Evolutionary conservation across 2,113 vertebrate species (phyloP), one percentile per base, ranked within the genome.

Genomic region (Etia nguti): DNA sequence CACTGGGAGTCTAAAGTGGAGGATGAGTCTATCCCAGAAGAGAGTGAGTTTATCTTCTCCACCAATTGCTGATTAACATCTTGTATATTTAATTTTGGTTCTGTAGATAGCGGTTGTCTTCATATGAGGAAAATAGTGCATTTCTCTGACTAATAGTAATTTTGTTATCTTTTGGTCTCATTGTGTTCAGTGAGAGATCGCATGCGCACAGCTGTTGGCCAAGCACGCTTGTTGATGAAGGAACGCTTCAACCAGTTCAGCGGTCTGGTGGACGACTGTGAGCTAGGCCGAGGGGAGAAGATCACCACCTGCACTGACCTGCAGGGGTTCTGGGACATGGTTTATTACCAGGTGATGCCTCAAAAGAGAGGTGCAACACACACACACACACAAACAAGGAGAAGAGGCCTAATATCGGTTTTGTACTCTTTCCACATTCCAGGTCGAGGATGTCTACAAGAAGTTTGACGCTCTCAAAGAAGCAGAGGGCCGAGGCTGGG

Each of bases 271-370:
- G 97, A 99, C n/a, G 97, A 99, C 9, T 99, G 98, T 50, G 97
- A 99, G 43, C 96, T 99, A 38, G 95, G 96, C 68, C 88, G 89
- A 4, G 98, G 98, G 10, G 97, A 98, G 92, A 99, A 97, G 89
- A 92, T 98, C 92, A 99, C 97, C 0, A 99, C 96, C 0, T 98
- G 97, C 88, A 94, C 95, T 3, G 99, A 99, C 90, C 94, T 99
- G 80, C 97, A 98, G 92, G 99, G 99, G n/a, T 99, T 99, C 95
- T 99, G 99, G 99, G 99, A 99, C 90, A 99, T 99, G 98, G 91
- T 99, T 81, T 96, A 95, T 62, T 96, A 86, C 91, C 96, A 97
- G 92, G 96, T 93, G 3, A 73, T 8, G 1, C 20, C 13, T 20
- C 10, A 10, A 22, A n/a, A 6, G 2, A 36, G n/a, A 26, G 3